phyloP scores from a whole-genome alignment of 2,797 vertebrate genomes.

The Melanotaenia maccullochi region DNA sequence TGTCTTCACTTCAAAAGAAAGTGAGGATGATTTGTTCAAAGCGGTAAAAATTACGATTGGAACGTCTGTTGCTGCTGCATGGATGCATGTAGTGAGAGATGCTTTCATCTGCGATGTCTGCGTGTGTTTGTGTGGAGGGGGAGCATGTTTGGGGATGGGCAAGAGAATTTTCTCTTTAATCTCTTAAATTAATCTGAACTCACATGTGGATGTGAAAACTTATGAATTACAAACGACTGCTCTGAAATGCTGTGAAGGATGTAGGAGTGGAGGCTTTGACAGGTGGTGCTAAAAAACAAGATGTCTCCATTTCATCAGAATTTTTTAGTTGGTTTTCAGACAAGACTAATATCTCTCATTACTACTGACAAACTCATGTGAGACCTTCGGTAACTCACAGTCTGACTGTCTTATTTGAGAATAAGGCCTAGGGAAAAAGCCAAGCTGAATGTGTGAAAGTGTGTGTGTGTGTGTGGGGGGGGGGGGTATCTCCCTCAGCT shows the following conservation, averaged over 20 bases:
- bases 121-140: conserved; percentile 5
- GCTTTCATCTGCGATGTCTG: conserved; percentile 66
- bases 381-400: conserved; percentile 52
- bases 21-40: conserved; percentile 58
- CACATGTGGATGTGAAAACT: conserved; percentile 54
- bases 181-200: conserved; percentile 70
- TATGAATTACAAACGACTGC: conserved; percentile 43
- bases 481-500: conserved; percentile 53
- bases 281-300: conserved; percentile 25
- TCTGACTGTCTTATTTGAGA: conserved; percentile 32
- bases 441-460: conserved; percentile 39
- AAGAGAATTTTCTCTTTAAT: conserved; percentile 65
- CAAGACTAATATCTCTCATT: conserved; percentile 61
- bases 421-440: conserved; percentile 42
- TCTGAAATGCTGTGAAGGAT: conserved; percentile 37
- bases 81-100: conserved; percentile 51
- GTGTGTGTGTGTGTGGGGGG: background rate
- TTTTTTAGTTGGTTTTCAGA: conserved; percentile 50
- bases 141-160: conserved; percentile 33
- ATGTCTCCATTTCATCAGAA: conserved; percentile 67
- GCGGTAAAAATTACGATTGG: conserved; percentile 41
- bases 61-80: conserved; percentile 40
- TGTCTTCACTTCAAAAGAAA: conserved; percentile 44
- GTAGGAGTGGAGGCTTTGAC: conserved; percentile 51
- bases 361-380: conserved; percentile 61